These are phyloP conservation scores for Hylaeus volcanicus DNA, from an alignment of 1,140 invertebrate species.

Conservation along the genomic window DNA sequence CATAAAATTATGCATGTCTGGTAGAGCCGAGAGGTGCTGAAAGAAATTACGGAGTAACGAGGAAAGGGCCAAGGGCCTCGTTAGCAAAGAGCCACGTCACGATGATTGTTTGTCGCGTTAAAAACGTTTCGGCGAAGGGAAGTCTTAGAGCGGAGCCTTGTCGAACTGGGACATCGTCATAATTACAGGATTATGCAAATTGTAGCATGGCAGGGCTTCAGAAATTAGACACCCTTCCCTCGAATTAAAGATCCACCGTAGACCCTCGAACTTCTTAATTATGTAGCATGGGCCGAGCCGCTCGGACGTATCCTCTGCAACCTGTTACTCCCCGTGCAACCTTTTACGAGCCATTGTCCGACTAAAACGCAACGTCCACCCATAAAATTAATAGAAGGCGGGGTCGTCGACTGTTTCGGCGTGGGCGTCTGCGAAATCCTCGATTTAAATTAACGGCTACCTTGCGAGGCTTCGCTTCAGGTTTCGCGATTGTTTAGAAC, in stretches of 20 bases:
- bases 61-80: no score
- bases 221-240: constrained; percentile 10
- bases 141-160: neutral
- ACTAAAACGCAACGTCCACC: neutral
- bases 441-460: constrained; percentile 9
- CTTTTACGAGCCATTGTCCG: constrained; percentile 35
- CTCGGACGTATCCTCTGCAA: constrained; percentile 42
- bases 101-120: neutral
- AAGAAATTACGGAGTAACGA: no score
- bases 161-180: constrained; percentile 11
- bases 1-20: neutral
- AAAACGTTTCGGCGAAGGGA: neutral
- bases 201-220: neutral
- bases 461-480: neutral
- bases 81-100: neutral
- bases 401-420: constrained; percentile 27
- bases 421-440: constrained; percentile 20
- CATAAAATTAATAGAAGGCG: constrained; percentile 41
- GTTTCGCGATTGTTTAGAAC: no score
- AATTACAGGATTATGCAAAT: constrained; percentile 48
- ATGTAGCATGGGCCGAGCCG: constrained; percentile 23
- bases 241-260: constrained; percentile 39
- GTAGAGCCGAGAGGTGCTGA: no score
- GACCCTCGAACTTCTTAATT: constrained; percentile 47
- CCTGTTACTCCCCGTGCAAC: constrained; percentile 52